Evolutionary conservation across 2,797 vertebrate species (phyloP).

Genomic region (Acridotheres tristis): DNA sequence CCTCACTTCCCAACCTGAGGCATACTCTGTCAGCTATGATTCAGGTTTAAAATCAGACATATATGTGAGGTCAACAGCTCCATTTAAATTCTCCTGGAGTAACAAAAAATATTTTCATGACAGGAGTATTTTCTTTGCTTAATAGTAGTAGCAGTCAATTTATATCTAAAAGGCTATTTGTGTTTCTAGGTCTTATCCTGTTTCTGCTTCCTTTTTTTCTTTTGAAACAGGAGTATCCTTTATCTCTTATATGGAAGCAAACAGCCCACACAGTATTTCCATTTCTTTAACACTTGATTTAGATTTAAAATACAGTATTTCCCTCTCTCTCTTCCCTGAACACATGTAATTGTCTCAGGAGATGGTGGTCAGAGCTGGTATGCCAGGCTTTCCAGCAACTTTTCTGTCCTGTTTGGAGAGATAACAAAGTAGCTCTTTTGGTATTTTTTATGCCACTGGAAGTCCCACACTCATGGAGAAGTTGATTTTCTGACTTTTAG

Average conservation of each 20-base stretch:
- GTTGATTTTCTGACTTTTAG: neutral
- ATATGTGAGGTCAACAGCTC: neutral
- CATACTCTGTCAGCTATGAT: neutral
- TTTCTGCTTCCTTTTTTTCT: neutral
- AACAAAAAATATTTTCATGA: neutral
- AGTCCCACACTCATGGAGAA: neutral
- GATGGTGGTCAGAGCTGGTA: neutral
- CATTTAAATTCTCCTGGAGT: neutral
- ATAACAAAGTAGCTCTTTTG: neutral
- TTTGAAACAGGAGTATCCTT: neutral
- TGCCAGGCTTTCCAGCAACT: neutral
- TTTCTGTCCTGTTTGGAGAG: neutral
- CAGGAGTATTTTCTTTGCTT: neutral
- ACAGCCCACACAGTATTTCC: neutral
- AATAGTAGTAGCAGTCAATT: neutral
- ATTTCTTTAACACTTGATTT: neutral
- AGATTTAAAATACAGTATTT: neutral
- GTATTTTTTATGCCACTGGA: neutral
- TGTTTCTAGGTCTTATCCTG: neutral
- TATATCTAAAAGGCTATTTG: neutral
- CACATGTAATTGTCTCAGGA: neutral
- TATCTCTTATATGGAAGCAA: neutral
- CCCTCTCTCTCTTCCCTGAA: neutral
- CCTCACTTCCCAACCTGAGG: neutral
- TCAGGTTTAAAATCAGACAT: neutral